Percentiles rank a stretch among this genome's conserved stretches.
Evolutionary conservation across 2,797 vertebrate genomes (phyloP).

Genomic region (Micropoecilia bifurca): DNA sequence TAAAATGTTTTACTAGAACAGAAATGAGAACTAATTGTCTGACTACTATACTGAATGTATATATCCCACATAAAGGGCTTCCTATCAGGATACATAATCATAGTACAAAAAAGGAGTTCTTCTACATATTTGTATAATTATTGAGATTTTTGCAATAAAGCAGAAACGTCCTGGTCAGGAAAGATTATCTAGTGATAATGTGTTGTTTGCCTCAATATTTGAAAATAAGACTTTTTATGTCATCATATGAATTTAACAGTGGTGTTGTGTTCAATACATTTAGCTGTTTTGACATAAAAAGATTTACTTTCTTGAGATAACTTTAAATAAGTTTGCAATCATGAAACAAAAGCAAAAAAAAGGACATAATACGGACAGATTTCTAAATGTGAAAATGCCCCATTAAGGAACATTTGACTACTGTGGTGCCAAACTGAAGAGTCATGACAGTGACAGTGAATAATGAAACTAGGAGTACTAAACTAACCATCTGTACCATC

Average conservation of each 20-base stretch:
- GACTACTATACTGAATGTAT: neutral
- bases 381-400: neutral
- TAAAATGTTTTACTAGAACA: neutral
- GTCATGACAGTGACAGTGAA: neutral
- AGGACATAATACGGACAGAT: neutral
- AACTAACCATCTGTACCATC: too few species aligned
- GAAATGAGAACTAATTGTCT: neutral
- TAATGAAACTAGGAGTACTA: neutral
- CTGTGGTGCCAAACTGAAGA: neutral
- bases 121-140: neutral
- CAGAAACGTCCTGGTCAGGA: neutral
- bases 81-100: neutral
- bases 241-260: neutral
- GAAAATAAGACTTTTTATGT: neutral
- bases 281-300: neutral
- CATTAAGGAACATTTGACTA: neutral
- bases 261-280: neutral
- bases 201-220: neutral
- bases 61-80: neutral
- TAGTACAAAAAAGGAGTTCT: neutral
- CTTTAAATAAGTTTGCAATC: neutral
- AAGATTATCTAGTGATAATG: neutral
- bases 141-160: neutral
- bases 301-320: neutral
- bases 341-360: neutral